These are phyloP conservation scores for Spea bombifrons DNA, from an alignment of 2,113 vertebrate genomes.

Conservation along the genomic window DNA sequence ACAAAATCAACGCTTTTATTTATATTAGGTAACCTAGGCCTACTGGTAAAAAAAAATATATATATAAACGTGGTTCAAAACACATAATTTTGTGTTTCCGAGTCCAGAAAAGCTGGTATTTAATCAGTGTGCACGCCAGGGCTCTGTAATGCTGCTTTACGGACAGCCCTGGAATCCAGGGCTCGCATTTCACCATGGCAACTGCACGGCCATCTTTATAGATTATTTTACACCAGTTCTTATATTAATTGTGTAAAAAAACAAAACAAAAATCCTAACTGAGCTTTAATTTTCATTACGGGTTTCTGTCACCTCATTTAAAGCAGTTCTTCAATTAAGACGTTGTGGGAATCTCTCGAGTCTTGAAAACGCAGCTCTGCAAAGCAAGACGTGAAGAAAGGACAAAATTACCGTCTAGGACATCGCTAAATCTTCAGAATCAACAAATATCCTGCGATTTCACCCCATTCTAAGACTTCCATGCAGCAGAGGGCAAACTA, in stretches of 20 bases:
- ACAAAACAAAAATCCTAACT: slow-evolving; percentile 63
- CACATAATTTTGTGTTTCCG: slow-evolving; percentile 71
- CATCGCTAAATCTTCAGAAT: slow-evolving; percentile 45
- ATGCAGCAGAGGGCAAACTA: slow-evolving; percentile 59
- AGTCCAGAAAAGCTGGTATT: slow-evolving; percentile 76
- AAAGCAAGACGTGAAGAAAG: slow-evolving; percentile 74
- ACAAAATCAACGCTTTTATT: slow-evolving; percentile 80
- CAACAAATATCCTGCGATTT: neutral
- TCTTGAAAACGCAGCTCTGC: slow-evolving; percentile 70
- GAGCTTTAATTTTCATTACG: slow-evolving; percentile 85
- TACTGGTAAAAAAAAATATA: slow-evolving; percentile 70
- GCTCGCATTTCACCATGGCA: slow-evolving; percentile 70
- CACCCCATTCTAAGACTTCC: slow-evolving; percentile 46
- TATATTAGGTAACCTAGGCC: slow-evolving; percentile 70
- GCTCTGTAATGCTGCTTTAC: slow-evolving; percentile 65
- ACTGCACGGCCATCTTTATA: slow-evolving; percentile 59
- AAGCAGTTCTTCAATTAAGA: slow-evolving; percentile 83
- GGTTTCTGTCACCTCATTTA: slow-evolving; percentile 99
- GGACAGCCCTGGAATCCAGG: slow-evolving; percentile 72
- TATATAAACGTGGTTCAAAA: slow-evolving; percentile 55
- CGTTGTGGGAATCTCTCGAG: slow-evolving; percentile 78
- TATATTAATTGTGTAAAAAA: slow-evolving; percentile 68
- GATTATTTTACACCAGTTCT: slow-evolving; percentile 68
- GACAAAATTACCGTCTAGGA: slow-evolving; percentile 51
- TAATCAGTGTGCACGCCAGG: slow-evolving; percentile 77